A percentile compares a stretch with the other conserved stretches of the same genome.
Conservation (phyloP, 2,888 invertebrate genomes). For the Aradus depressus region DNA sequence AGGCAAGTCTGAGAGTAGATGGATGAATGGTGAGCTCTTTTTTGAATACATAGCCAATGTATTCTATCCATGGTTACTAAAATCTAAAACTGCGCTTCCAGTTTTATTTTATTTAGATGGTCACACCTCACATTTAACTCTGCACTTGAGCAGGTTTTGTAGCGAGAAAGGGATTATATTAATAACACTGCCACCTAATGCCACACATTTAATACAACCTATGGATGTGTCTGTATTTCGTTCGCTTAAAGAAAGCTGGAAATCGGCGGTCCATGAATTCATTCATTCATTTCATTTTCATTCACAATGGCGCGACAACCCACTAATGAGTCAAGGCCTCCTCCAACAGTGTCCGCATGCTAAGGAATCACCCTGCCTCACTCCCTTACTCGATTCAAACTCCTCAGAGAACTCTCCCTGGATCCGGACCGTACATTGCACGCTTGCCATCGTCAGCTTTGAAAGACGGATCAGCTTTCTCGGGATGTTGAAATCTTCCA, state of each 20-base stretch:
- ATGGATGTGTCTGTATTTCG: constrained; percentile 36
- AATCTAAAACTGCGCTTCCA: constrained; percentile 30
- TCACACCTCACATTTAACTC: constrained; percentile 32
- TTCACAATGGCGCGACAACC: no score
- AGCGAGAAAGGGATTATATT: constrained; percentile 35
- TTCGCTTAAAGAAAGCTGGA: constrained; percentile 34
- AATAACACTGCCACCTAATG: constrained; percentile 35
- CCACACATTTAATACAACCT: constrained; percentile 36
- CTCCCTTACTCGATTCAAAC: no score
- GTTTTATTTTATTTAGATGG: constrained; percentile 29
- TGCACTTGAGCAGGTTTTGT: constrained; percentile 36
- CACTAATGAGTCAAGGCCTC: no score
- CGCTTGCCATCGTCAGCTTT: no score
- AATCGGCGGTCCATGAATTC: constrained; percentile 30
- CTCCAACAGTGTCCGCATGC: no score
- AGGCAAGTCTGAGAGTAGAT: constrained; percentile 28
- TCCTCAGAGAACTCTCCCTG: no score
- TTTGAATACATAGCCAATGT: constrained; percentile 27
- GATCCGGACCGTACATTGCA: no score
- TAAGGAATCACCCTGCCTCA: no score
- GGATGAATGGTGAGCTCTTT: constrained; percentile 28
- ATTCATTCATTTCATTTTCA: no score
- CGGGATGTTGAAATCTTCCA: no score
- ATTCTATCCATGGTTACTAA: constrained; percentile 28
- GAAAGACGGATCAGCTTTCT: no score